These are phyloP conservation scores for Paramisgurnus dabryanus DNA, from an alignment of 2,113 vertebrate genomes.

Conservation along the genomic window DNA sequence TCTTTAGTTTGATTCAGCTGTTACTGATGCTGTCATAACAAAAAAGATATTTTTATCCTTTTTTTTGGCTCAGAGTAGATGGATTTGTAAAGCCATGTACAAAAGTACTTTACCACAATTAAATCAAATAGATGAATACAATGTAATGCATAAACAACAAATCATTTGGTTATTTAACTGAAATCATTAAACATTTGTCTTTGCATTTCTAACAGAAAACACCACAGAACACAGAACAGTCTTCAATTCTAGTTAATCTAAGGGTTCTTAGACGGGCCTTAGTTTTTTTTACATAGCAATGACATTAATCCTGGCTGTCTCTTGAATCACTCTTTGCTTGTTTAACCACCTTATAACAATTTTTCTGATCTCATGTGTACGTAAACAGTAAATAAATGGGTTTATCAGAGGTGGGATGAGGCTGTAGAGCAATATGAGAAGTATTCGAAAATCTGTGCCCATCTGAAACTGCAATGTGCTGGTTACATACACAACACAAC, in stretches of 20 bases:
- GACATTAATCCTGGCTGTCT: not conserved
- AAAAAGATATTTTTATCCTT: too few relatives aligned
- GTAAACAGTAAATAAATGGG: constrained; percentile 43
- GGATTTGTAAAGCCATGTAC: too few relatives aligned
- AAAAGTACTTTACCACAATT: too few relatives aligned
- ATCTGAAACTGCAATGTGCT: constrained; percentile 22
- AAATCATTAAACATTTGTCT: too few relatives aligned
- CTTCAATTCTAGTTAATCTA: not conserved
- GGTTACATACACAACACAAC: constrained; percentile 39
- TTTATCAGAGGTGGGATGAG: constrained; percentile 38
- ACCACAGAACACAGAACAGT: too few relatives aligned
- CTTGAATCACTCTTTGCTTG: not conserved
- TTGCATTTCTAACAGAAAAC: too few relatives aligned
- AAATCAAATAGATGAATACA: too few relatives aligned
- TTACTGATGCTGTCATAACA: too few relatives aligned
- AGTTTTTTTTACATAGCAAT: not conserved
- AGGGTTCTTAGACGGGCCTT: not conserved
- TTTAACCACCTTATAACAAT: constrained; percentile 6
- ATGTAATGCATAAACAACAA: too few relatives aligned
- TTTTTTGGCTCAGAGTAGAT: too few relatives aligned
- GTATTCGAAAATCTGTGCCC: constrained; percentile 32
- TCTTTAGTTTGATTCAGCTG: too few relatives aligned
- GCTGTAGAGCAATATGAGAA: constrained; percentile 45
- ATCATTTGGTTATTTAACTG: too few relatives aligned
- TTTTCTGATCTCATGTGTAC: constrained; percentile 47